phyloP scores from a whole-genome alignment of 1,140 invertebrate species.

The Brachionus calyciflorus region DNA sequence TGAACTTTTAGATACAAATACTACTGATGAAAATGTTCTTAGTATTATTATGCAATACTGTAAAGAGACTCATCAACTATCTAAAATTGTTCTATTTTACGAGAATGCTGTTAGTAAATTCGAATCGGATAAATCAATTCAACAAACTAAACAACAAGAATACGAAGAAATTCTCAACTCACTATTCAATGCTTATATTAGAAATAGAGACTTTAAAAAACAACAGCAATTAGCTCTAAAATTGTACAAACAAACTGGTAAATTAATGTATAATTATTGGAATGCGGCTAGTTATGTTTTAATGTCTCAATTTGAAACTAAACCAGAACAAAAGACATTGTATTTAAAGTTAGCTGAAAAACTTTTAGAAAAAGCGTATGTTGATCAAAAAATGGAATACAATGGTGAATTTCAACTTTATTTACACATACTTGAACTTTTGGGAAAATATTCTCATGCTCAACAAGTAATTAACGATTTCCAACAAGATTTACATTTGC shows the following conservation, averaged over 20 bases:
- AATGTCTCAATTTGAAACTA: neutral
- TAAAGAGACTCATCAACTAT: constrained; percentile 36
- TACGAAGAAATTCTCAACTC: constrained; percentile 18
- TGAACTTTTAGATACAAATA: neutral
- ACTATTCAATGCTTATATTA: constrained; percentile 26
- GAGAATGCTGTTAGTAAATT: constrained; percentile 8
- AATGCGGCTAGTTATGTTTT: constrained; percentile 42
- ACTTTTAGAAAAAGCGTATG: constrained; percentile 27
- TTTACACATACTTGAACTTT: constrained; percentile 2
- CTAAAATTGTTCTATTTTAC: constrained; percentile 10
- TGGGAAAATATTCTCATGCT: neutral
- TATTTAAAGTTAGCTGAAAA: constrained; percentile 35
- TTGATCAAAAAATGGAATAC: constrained; percentile 40
- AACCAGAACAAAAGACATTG: neutral
- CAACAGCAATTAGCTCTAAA: constrained; percentile 30
- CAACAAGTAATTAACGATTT: constrained; percentile 6
- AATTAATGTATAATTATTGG: constrained; percentile 26
- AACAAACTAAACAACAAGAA: neutral
- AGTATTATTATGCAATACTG: constrained; percentile 34
- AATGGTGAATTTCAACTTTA: constrained; percentile 40
- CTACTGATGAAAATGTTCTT: constrained; percentile 31
- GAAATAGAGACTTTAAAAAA: constrained; percentile 40
- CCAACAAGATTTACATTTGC: constrained; percentile 17
- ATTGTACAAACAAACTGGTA: constrained; percentile 37
- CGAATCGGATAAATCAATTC: neutral